Base-by-base conservation (phyloP, 2,797 vertebrate genomes). In the Enteromius fasciolatus region DNA sequence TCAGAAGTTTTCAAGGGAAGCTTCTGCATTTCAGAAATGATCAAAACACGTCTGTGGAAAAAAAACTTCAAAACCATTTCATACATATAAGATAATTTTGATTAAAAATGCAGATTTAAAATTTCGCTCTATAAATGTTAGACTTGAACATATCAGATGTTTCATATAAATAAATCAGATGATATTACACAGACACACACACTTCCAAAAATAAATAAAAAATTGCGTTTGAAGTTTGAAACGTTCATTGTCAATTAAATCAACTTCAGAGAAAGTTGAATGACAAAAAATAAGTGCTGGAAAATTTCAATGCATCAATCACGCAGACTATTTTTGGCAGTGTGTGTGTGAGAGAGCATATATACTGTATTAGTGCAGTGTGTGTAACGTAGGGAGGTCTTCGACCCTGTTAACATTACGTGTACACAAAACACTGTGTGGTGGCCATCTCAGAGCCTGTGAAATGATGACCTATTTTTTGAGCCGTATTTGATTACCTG, bases 391-490 rank as follows among this genome's bases (percentile, higher is more conserved):
- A 81, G 81, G 68, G 77, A 80, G 83, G 78, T 83, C 83, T 83
- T 85, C 78, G 84, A 88, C 70, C 76, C 87, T 66, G 84, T 83
- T 84, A 86, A 92, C 90, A 90, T 89, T 86, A 88, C 84, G 83
- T 89, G 83, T 90, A 90, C 88, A 92, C 86, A 91, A 88, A 88
- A 89, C 89, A 89, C 87, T 33, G 54, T 84, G 85, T 88, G 87
- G 89, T 67, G 87, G 89, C 91, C 89, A 92, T 92, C 87, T 89
- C 90, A 81, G 85, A 87, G 86, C 82, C 90, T 87, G 87, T 89
- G 90, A 91, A 92, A 93, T 88, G 90, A 93, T 93, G 90, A 94
- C 91, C 93, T 92, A 90, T 92, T 94, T 93, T 88, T 89, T 93
- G 90, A 91, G 89, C 89, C 67, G 89, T 89, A 91, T 94, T 94